Evolutionary conservation across 2,113 vertebrate species (phyloP).

Genomic region (Bambusicola thoracicus): DNA sequence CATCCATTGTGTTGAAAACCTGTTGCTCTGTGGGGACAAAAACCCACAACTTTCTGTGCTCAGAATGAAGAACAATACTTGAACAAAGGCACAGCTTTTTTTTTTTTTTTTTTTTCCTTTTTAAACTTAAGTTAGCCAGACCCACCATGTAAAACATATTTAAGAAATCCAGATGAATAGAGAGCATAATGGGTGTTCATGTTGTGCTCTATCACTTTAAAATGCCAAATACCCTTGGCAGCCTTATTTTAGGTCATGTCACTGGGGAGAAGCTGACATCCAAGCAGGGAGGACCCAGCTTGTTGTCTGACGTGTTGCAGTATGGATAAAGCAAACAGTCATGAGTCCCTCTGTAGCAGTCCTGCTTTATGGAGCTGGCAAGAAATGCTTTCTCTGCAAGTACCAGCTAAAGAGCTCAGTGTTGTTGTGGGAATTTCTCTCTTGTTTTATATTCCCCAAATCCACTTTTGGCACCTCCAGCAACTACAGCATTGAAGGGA

Average conservation of each 20-base stretch:
- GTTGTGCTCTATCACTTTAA: neutral
- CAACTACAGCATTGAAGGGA: neutral
- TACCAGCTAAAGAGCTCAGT: neutral
- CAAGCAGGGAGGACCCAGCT: neutral
- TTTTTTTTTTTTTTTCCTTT: neutral
- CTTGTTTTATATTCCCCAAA: neutral
- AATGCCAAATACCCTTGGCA: neutral
- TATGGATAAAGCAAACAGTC: neutral
- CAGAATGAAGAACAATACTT: slow-evolving; percentile 33
- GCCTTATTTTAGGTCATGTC: neutral
- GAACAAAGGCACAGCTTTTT: neutral
- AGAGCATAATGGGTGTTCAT: neutral
- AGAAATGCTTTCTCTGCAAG: neutral
- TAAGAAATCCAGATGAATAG: neutral
- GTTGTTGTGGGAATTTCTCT: slow-evolving; percentile 2
- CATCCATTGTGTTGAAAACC: slow-evolving; percentile 1
- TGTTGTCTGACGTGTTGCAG: rapidly evolving
- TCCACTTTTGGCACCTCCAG: neutral
- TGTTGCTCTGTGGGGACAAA: neutral
- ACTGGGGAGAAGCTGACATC: neutral
- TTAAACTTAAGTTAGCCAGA: neutral
- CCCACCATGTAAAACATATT: neutral
- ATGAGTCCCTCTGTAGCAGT: neutral
- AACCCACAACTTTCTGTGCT: neutral
- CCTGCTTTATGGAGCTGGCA: neutral